phyloP scores from a whole-genome alignment of 2,888 invertebrate species.

The Erebia ligea region DNA sequence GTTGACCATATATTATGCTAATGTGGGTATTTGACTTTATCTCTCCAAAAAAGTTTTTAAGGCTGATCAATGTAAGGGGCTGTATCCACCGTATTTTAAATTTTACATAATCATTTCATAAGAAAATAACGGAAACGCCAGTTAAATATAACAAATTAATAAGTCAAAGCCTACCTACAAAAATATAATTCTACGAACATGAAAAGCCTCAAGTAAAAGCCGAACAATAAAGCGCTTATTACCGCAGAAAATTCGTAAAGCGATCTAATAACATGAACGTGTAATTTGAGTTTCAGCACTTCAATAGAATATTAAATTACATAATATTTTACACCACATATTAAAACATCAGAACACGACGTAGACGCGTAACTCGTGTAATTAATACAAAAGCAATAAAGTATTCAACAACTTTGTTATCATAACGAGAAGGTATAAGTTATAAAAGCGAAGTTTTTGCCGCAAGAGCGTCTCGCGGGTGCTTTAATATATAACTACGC shows the following conservation, averaged over 20 bases:
- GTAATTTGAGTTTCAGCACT: slow-evolving; percentile 12
- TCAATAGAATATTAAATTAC: slow-evolving; percentile 17
- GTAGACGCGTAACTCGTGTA: slow-evolving; percentile 14
- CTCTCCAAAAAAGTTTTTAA: neutral
- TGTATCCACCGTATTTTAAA: neutral
- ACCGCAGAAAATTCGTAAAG: slow-evolving; percentile 5
- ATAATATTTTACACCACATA: slow-evolving; percentile 9
- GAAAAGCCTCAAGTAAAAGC: slow-evolving; percentile 8
- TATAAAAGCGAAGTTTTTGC: slow-evolving; percentile 13
- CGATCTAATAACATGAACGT: neutral
- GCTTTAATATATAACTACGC: slow-evolving; percentile 4
- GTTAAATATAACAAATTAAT: neutral
- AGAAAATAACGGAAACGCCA: neutral
- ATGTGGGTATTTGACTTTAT: neutral
- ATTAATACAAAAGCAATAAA: slow-evolving; percentile 29
- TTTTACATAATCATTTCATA: neutral
- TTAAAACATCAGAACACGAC: slow-evolving; percentile 6
- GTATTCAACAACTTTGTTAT: slow-evolving; percentile 26
- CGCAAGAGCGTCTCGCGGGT: slow-evolving; percentile 8
- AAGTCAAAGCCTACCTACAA: neutral
- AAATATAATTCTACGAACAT: neutral
- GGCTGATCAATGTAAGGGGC: neutral
- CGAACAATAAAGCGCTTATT: neutral
- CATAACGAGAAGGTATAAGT: slow-evolving; percentile 1
- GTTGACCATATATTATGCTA: neutral